These are phyloP conservation scores for Agrotis exclamationis DNA, from an alignment of 2,888 invertebrate genomes.

Conservation along the genomic window DNA sequence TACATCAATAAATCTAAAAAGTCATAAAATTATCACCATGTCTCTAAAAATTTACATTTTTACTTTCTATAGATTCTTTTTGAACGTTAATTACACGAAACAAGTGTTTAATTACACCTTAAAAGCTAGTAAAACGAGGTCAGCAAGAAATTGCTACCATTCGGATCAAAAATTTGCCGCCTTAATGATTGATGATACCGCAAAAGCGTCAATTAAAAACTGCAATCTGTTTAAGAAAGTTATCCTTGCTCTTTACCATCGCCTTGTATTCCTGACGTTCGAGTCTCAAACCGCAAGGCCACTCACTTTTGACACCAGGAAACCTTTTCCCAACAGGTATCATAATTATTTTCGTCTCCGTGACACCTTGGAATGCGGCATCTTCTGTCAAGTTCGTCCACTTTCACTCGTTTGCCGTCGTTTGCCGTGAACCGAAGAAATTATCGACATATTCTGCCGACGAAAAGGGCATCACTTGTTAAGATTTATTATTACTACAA, in stretches of 20 bases:
- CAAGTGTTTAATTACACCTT: slow-evolving; percentile 13
- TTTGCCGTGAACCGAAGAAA: slow-evolving; percentile 51
- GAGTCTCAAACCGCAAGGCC: slow-evolving; percentile 14
- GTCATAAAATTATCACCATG: background rate
- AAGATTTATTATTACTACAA: slow-evolving; percentile 36
- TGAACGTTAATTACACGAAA: background rate
- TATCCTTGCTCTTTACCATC: slow-evolving; percentile 9
- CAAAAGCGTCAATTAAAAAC: background rate
- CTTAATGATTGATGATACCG: background rate
- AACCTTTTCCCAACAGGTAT: slow-evolving; percentile 38
- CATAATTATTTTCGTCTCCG: slow-evolving; percentile 18
- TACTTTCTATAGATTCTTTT: background rate
- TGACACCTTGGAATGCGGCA: slow-evolving; percentile 23
- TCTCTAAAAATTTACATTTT: background rate
- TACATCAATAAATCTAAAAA: background rate
- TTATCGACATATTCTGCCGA: slow-evolving; percentile 33
- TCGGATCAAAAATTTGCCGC: background rate
- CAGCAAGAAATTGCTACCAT: slow-evolving; percentile 21
- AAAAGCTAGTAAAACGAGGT: slow-evolving; percentile 12
- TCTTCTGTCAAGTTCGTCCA: slow-evolving; percentile 53
- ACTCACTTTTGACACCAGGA: slow-evolving; percentile 3
- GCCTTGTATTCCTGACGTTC: background rate
- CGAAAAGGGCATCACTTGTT: slow-evolving; percentile 54
- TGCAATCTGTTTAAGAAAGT: background rate
- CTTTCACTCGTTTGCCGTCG: slow-evolving; percentile 56